Evolutionary conservation across 2,113 vertebrate genomes (phyloP).

Genomic region (Clarias batrachus): DNA sequence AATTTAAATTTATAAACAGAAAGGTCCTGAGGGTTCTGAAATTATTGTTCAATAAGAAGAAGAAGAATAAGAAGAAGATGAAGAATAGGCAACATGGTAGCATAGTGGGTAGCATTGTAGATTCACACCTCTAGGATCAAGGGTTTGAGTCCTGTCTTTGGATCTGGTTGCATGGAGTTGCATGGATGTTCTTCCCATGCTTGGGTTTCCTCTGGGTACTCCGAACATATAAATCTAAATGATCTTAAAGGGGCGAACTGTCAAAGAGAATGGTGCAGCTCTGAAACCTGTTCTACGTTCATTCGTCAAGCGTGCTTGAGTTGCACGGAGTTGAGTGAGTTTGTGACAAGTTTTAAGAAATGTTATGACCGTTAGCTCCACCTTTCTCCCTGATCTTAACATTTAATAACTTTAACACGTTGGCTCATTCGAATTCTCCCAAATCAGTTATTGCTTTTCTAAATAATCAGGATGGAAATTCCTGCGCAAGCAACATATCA

Average conservation of each 20-base stretch:
- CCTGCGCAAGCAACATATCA: not conserved
- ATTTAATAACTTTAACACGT: not conserved
- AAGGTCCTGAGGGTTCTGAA: not conserved
- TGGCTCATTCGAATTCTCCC: not conserved
- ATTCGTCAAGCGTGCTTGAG: not conserved
- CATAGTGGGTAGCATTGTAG: too few relatives aligned
- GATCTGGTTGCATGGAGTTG: too few relatives aligned
- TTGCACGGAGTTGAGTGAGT: not conserved
- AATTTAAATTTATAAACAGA: not conserved
- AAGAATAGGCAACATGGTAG: too few relatives aligned
- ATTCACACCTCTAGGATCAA: too few relatives aligned
- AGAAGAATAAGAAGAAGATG: too few relatives aligned
- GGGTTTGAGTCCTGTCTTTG: too few relatives aligned
- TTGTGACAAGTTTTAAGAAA: not conserved
- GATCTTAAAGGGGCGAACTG: not conserved
- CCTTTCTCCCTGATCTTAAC: not conserved
- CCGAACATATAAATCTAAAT: not conserved
- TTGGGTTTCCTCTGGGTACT: too few relatives aligned
- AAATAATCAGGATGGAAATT: conserved; percentile 7
- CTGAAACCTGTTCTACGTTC: not conserved
- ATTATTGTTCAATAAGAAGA: too few relatives aligned
- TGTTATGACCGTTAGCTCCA: not conserved
- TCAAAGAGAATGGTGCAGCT: not conserved
- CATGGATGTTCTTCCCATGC: too few relatives aligned
- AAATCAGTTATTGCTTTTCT: not conserved